Evolutionary conservation across 2,113 vertebrate genomes (phyloP).

Genomic region (Balaenoptera acutorostrata): DNA sequence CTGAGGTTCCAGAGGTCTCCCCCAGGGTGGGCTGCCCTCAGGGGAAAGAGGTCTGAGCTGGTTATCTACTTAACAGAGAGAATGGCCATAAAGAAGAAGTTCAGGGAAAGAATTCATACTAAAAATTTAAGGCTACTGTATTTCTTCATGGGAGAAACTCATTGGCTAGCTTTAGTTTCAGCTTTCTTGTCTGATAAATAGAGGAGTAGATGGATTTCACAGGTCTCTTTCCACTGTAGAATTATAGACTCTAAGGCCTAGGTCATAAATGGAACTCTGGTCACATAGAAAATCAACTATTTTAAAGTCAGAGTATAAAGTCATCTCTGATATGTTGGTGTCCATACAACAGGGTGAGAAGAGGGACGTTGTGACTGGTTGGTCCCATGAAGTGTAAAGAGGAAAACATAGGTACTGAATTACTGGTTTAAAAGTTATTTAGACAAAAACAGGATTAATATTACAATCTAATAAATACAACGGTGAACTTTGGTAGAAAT

Average conservation of each 20-base stretch:
- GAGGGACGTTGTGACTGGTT: neutral
- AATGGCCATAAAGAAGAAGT: neutral
- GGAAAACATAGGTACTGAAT: neutral
- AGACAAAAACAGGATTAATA: neutral
- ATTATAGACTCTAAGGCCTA: neutral
- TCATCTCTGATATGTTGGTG: neutral
- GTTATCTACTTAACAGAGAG: no score
- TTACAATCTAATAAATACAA: neutral
- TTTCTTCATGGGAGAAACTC: neutral
- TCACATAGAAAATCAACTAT: neutral
- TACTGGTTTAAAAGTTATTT: neutral
- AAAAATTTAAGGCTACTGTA: neutral
- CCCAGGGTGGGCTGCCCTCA: neutral
- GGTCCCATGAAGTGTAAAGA: neutral
- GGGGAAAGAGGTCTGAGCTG: neutral
- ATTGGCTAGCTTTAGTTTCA: neutral
- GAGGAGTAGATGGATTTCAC: neutral
- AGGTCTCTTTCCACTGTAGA: neutral
- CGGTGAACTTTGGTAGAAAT: neutral
- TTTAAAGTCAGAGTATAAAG: neutral
- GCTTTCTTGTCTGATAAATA: neutral
- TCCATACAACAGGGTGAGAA: neutral
- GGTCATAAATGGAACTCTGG: neutral
- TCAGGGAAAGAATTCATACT: neutral
- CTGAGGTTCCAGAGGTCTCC: neutral